Conservation (phyloP, 2,113 vertebrate genomes). For the rat (Rattus norvegicus) region GRCr8 NC_086026.1:127729001-127729500, state of each 20-base stretch:
- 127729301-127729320: too few relatives aligned
- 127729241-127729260: neutral
- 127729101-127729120: fast-evolving
- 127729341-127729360: too few relatives aligned
- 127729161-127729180: neutral
- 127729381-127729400: too few relatives aligned
- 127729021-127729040: neutral
- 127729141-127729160: too few relatives aligned
- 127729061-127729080: neutral
- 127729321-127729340: neutral
- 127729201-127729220: neutral
- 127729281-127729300: neutral
- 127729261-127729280: neutral
- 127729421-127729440: neutral
- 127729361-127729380: neutral
- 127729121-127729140: neutral
- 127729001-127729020: fast-evolving
- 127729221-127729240: neutral
- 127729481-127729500: constrained; percentile 93
- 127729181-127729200: fast-evolving
- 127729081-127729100: fast-evolving
- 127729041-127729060: neutral
- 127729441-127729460: neutral
- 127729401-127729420: too few relatives aligned
- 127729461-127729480: constrained; percentile 90